Evolutionary conservation across 1,140 invertebrate genomes (phyloP).

Genomic region (Bombus balteatus): DNA sequence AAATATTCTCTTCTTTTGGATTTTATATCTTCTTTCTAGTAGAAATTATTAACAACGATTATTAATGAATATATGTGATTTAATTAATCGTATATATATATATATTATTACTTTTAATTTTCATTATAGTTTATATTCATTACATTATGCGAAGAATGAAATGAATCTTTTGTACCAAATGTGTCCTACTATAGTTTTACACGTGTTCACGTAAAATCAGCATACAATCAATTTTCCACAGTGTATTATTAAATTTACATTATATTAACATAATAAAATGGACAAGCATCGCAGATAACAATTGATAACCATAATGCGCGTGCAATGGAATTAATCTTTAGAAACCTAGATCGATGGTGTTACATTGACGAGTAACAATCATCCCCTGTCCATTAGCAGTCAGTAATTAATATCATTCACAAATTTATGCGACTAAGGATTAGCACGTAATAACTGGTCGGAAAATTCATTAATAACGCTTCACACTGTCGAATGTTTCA

Average conservation of each 20-base stretch:
- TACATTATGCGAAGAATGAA: background rate
- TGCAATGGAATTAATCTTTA: background rate
- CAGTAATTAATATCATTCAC: background rate
- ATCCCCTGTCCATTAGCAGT: background rate
- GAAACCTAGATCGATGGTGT: background rate
- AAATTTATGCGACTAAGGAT: background rate
- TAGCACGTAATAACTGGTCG: background rate
- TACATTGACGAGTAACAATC: background rate
- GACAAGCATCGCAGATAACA: background rate
- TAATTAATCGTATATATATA: background rate
- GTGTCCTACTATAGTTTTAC: background rate
- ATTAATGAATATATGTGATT: background rate
- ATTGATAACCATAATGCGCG: background rate
- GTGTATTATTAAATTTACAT: background rate
- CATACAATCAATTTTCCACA: background rate
- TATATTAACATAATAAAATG: conserved; percentile 2
- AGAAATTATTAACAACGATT: too few relatives aligned
- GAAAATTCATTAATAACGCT: background rate
- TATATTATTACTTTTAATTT: background rate
- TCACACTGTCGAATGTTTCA: background rate
- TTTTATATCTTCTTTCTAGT: too few relatives aligned
- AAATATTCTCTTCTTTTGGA: background rate
- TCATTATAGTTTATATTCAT: background rate
- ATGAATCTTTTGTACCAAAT: background rate
- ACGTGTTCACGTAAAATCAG: background rate